These are phyloP conservation scores for Oncorhynchus kisutch DNA, from an alignment of 2,113 vertebrate species.

Conservation along the genomic window DNA sequence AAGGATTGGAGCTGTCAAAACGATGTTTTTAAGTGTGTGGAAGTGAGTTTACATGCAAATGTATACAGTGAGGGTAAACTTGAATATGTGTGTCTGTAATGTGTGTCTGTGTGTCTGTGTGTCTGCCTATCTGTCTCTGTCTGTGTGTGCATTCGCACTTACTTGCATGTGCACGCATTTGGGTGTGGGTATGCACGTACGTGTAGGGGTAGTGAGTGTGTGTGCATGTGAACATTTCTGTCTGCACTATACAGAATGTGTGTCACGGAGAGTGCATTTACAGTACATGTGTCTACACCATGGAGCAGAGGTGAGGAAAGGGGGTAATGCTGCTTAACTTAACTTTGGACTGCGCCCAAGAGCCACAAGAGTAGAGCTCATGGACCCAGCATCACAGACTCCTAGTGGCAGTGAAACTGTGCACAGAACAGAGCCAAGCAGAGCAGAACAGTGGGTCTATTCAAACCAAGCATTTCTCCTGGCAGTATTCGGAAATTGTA, in stretches of 20 bases:
- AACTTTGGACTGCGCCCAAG: constrained; percentile 63
- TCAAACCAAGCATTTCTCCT: constrained; percentile 67
- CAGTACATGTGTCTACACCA: neutral
- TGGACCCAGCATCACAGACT: constrained; percentile 55
- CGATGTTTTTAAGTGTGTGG: neutral
- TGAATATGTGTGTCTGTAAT: too few relatives aligned
- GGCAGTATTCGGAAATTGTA: constrained; percentile 52
- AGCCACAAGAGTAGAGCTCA: constrained; percentile 56
- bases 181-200: constrained; percentile 30
- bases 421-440: constrained; percentile 42
- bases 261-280: neutral
- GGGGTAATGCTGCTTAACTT: constrained; percentile 44
- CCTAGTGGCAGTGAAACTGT: constrained; percentile 37
- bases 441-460: constrained; percentile 72
- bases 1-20: too few relatives aligned
- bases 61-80: neutral
- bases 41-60: neutral
- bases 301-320: constrained; percentile 18
- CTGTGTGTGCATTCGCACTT: too few relatives aligned
- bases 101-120: too few relatives aligned
- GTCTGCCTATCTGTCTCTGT: too few relatives aligned
- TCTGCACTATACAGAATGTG: neutral
- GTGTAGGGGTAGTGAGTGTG: constrained; percentile 31
- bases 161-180: neutral
- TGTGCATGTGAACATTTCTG: neutral